Conservation (phyloP, 2,113 vertebrate genomes). For the Rhabdornis inornatus region DNA sequence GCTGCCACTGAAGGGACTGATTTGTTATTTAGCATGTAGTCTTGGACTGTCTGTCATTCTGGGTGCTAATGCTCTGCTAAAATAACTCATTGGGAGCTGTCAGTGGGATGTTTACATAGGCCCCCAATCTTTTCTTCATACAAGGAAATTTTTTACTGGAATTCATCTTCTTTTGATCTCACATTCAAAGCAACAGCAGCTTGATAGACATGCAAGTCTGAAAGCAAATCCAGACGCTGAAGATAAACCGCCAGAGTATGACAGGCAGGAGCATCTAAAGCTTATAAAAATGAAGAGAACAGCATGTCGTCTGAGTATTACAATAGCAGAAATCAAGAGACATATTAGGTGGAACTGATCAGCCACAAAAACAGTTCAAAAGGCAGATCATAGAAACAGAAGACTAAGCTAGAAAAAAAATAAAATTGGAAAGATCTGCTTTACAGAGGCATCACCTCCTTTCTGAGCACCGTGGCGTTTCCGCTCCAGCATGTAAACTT, state of each 20-base stretch:
- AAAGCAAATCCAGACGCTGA: conserved; percentile 87
- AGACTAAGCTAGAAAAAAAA: conserved; percentile 59
- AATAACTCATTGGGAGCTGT: conserved; percentile 88
- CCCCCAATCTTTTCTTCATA: conserved; percentile 84
- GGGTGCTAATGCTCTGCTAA: conserved; percentile 84
- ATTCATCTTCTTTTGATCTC: conserved; percentile 89
- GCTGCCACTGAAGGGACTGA: conserved; percentile 73
- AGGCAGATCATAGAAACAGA: conserved; percentile 84
- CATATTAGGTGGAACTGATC: conserved; percentile 87
- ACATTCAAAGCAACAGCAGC: conserved; percentile 87
- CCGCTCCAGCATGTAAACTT: conserved; percentile 29
- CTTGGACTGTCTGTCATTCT: conserved; percentile 80
- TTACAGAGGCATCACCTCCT: conserved; percentile 67
- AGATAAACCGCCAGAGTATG: conserved; percentile 88
- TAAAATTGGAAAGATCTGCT: conserved; percentile 61
- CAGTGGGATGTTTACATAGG: conserved; percentile 87
- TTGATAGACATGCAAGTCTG: conserved; percentile 87
- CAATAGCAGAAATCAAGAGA: conserved; percentile 87
- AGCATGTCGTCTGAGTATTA: conserved; percentile 83
- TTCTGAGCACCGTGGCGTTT: conserved; percentile 16
- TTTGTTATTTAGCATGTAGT: conserved; percentile 80
- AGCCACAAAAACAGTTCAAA: conserved; percentile 88
- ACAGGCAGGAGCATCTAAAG: conserved; percentile 86
- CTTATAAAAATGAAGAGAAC: conserved; percentile 81
- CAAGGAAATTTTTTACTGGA: conserved; percentile 84